phyloP scores from a whole-genome alignment of 2,888 invertebrate species.

The Stomorhina lunata region DNA sequence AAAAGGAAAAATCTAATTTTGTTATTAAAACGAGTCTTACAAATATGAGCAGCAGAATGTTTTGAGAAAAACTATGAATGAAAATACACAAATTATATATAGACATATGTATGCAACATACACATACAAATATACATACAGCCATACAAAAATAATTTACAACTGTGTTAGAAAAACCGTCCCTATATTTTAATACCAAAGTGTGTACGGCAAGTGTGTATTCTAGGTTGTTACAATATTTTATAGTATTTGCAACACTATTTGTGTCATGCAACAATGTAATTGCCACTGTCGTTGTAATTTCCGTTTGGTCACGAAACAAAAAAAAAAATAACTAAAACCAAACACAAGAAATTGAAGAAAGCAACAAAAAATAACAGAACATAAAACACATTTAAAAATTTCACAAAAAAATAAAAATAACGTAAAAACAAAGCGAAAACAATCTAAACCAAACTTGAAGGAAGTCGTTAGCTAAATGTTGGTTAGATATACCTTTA shows the following conservation, averaged over 20 bases:
- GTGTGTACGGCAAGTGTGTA: conserved; percentile 46
- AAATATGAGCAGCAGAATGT: conserved; percentile 13
- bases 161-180: conserved; percentile 54
- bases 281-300: conserved; percentile 78
- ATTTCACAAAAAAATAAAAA: conserved; percentile 3
- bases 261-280: conserved; percentile 79
- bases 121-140: neutral
- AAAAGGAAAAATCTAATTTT: conserved; percentile 58
- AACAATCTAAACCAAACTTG: conserved; percentile 14
- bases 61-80: neutral
- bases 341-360: conserved; percentile 21
- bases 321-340: conserved; percentile 52
- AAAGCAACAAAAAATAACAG: conserved; percentile 1
- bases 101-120: neutral
- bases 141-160: conserved; percentile 26
- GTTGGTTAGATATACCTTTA: conserved; percentile 41
- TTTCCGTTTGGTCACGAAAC: conserved; percentile 75
- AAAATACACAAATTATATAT: neutral
- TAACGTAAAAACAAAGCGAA: conserved; percentile 29
- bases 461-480: conserved; percentile 63
- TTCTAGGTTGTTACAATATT: conserved; percentile 58
- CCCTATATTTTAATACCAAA: too few species aligned
- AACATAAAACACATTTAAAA: conserved; percentile 50
- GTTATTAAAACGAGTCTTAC: conserved; percentile 51
- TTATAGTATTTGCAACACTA: conserved; percentile 71